Evolutionary conservation across 2,113 vertebrate genomes (phyloP).

Genomic region (Picathartes gymnocephalus): DNA sequence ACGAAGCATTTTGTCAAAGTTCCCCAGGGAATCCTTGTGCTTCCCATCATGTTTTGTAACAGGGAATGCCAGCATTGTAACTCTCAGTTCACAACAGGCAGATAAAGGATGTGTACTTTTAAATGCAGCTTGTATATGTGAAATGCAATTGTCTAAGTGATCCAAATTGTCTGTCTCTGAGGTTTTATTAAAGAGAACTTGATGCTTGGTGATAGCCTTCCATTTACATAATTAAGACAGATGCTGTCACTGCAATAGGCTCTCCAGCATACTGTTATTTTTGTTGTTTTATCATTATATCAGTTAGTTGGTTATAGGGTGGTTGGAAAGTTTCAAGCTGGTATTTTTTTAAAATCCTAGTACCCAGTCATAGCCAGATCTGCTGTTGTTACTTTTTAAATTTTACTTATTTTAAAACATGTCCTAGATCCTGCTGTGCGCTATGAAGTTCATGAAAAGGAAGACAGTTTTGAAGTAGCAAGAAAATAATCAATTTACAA

Average conservation of each 20-base stretch:
- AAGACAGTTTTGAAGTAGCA: neutral
- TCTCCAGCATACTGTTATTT: neutral
- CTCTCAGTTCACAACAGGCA: neutral
- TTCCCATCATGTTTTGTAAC: neutral
- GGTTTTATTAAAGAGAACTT: neutral
- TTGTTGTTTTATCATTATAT: neutral
- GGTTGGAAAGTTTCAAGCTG: neutral
- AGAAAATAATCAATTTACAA: neutral
- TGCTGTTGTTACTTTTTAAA: neutral
- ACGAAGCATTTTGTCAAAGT: neutral
- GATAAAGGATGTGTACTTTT: neutral
- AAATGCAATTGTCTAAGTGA: neutral
- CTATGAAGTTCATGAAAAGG: neutral
- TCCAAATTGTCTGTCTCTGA: neutral
- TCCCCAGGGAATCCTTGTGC: neutral
- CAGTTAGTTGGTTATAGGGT: neutral
- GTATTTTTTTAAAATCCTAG: neutral
- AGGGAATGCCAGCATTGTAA: neutral
- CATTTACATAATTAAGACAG: slow-evolving; percentile 18
- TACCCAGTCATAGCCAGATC: fast-evolving
- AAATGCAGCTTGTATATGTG: neutral
- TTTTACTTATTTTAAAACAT: neutral
- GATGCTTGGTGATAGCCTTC: neutral
- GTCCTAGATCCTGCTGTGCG: neutral
- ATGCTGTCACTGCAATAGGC: neutral